Evolutionary conservation across 2,888 invertebrate species (phyloP).

Genomic region (Ophioninae sp.): DNA sequence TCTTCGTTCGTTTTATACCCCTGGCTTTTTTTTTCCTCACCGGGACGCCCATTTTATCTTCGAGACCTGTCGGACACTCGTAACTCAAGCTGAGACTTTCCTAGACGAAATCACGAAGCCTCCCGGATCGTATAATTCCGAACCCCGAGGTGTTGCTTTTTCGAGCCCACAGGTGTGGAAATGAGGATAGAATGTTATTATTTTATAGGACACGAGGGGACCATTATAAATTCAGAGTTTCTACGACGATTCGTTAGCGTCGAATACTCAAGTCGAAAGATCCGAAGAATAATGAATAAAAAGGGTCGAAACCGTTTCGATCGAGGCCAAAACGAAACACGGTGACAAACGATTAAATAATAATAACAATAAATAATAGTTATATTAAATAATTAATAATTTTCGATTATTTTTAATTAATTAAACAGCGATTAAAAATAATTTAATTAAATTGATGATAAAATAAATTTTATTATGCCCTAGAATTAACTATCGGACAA

Average conservation of each 20-base stretch:
- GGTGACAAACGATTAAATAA: neutral
- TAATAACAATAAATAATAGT: neutral
- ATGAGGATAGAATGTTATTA: neutral
- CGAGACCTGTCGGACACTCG: constrained; percentile 11
- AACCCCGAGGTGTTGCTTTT: neutral
- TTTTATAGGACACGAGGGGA: neutral
- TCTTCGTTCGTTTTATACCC: neutral
- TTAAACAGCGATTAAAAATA: too few relatives aligned
- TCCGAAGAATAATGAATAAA: neutral
- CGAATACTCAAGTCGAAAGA: neutral
- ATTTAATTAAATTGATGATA: too few relatives aligned
- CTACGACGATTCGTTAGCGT: neutral
- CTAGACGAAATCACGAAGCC: neutral
- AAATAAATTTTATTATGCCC: too few relatives aligned
- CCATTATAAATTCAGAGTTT: neutral
- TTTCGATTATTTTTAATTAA: too few relatives aligned
- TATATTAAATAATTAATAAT: neutral
- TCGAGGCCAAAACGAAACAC: neutral
- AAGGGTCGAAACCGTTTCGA: neutral
- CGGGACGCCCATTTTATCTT: constrained; percentile 2
- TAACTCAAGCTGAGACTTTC: neutral
- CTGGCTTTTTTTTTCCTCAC: constrained; percentile 7
- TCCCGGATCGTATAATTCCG: neutral
- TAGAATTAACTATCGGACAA: too few relatives aligned
- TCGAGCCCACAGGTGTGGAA: neutral